Percentiles rank a stretch among this genome's conserved stretches.
Evolutionary conservation across 2,113 vertebrate genomes (phyloP).

Genomic region (Alethe castanea): DNA sequence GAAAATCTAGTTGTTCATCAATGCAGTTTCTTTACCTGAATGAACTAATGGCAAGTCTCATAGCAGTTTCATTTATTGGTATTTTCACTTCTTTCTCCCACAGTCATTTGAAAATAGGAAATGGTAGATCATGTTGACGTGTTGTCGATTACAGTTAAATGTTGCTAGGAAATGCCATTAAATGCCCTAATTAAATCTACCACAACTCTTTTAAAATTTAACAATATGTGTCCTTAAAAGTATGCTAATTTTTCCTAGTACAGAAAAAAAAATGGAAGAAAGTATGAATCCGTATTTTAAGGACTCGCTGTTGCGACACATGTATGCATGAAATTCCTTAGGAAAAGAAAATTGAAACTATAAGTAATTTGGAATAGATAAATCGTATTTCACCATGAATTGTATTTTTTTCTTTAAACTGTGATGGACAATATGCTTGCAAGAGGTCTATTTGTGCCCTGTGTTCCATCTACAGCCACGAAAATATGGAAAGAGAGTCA

Average conservation of each 20-base stretch:
- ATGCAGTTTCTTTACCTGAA: not conserved
- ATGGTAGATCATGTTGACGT: slow-evolving; percentile 55
- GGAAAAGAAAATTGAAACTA: not conserved
- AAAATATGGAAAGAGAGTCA: not conserved
- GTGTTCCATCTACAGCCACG: not conserved
- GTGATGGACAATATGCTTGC: not conserved
- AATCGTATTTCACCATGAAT: not conserved
- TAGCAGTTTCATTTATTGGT: slow-evolving; percentile 6
- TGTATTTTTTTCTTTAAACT: not conserved
- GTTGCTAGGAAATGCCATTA: slow-evolving; percentile 33
- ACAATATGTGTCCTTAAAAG: slow-evolving; percentile 7
- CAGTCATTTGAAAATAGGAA: slow-evolving; percentile 44
- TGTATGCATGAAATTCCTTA: not conserved
- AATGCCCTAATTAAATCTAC: slow-evolving; percentile 63
- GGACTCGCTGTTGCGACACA: not conserved
- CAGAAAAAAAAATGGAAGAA: not conserved
- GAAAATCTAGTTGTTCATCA: not conserved
- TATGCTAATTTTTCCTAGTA: slow-evolving; percentile 14
- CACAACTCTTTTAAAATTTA: slow-evolving; percentile 46
- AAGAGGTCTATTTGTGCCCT: not conserved
- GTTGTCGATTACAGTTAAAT: slow-evolving; percentile 56
- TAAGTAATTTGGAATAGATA: not conserved
- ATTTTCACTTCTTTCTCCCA: slow-evolving; percentile 23
- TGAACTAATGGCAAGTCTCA: not conserved
- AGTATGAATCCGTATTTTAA: not conserved